phyloP scores from a whole-genome alignment of 2,888 invertebrate genomes.

The Pollenia amentaria region DNA sequence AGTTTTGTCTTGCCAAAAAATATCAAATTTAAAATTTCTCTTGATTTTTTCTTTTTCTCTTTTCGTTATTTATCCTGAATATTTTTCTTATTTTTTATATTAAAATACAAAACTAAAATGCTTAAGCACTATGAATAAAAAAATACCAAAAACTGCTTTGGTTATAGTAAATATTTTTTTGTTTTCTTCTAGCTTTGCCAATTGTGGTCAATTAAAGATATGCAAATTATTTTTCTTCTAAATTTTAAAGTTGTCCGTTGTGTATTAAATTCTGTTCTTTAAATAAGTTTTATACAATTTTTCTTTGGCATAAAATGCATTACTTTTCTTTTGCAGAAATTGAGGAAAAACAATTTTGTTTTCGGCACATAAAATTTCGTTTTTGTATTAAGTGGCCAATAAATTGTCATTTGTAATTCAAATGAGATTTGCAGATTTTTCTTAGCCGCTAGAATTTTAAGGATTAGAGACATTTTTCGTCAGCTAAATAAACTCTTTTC shows the following conservation, averaged over 20 bases:
- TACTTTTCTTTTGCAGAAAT: not conserved
- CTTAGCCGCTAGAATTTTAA: not conserved
- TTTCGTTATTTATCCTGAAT: not conserved
- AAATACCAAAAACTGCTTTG: conserved; percentile 19
- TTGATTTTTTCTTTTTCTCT: conserved; percentile 5
- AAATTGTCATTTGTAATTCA: not conserved
- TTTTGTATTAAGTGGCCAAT: conserved; percentile 1
- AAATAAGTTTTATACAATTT: conserved; percentile 4
- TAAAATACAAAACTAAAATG: conserved; percentile 18
- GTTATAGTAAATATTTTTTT: not conserved
- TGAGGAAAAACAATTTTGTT: not conserved
- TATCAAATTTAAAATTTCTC: not conserved
- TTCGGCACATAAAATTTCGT: not conserved
- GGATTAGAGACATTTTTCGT: too few species aligned
- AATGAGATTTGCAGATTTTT: not conserved
- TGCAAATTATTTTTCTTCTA: conserved; percentile 33
- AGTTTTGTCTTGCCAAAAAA: conserved; percentile 39
- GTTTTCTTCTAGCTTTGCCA: not conserved
- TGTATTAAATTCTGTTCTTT: conserved; percentile 16
- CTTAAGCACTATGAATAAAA: conserved; percentile 38
- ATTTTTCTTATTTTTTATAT: conserved; percentile 13
- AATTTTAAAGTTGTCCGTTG: conserved; percentile 16
- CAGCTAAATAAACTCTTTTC: too few species aligned
- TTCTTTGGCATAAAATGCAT: not conserved
- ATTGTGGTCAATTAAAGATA: conserved; percentile 51